phyloP scores from a whole-genome alignment of 2,888 invertebrate genomes.

The Lasioglossum malachurum region DNA sequence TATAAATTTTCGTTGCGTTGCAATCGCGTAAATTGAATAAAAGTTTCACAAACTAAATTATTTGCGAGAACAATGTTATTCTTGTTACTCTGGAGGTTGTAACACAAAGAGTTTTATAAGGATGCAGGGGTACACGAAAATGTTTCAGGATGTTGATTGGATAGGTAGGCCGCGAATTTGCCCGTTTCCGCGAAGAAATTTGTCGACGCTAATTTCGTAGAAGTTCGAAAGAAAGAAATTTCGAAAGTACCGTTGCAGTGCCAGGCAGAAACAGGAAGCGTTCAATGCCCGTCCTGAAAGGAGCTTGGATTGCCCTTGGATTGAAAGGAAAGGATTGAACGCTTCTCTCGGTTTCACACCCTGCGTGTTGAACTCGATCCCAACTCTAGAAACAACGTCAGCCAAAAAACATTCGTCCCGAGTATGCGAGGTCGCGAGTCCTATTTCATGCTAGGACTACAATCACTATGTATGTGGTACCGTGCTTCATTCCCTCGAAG shows the following conservation, averaged over 20 bases:
- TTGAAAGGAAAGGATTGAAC: conserved; percentile 16
- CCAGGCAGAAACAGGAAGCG: conserved; percentile 9
- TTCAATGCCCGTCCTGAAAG: conserved; percentile 11
- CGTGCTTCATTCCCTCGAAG: not conserved
- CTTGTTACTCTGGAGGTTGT: not conserved
- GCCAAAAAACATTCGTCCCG: conserved; percentile 14
- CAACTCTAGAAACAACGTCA: conserved; percentile 16
- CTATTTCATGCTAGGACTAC: conserved; percentile 17
- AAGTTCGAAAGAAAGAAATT: not conserved
- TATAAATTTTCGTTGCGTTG: not conserved
- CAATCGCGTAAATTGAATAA: not conserved
- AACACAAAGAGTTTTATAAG: not conserved
- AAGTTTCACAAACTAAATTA: not conserved
- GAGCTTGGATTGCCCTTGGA: conserved; percentile 10
- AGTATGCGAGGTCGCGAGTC: conserved; percentile 1
- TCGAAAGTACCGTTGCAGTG: conserved; percentile 1
- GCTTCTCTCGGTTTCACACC: conserved; percentile 20
- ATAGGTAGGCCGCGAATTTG: not conserved
- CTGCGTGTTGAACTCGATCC: conserved; percentile 9
- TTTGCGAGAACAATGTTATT: not conserved
- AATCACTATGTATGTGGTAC: not conserved
- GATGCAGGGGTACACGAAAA: not conserved
- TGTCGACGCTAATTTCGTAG: not conserved
- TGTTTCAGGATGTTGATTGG: not conserved
- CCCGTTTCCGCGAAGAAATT: not conserved